Evolutionary conservation across 1,140 invertebrate genomes (phyloP).

Genomic region (Pogonomyrmex californicus): DNA sequence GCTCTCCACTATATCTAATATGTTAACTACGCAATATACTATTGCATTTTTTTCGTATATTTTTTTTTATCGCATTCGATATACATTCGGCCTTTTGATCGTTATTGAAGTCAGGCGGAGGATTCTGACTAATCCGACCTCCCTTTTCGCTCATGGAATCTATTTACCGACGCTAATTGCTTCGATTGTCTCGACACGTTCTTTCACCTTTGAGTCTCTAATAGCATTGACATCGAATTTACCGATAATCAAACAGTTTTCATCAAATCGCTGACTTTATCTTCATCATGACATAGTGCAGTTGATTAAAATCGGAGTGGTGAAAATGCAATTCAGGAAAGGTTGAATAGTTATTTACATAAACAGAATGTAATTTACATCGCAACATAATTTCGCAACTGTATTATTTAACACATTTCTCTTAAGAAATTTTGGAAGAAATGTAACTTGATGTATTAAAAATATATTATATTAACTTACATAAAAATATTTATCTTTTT

Average conservation of each 20-base stretch:
- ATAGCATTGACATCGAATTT: constrained; percentile 39
- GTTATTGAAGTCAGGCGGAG: not conserved
- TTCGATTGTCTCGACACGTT: constrained; percentile 72
- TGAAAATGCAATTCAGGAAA: constrained; percentile 25
- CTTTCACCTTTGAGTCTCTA: constrained; percentile 31
- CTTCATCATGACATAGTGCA: not conserved
- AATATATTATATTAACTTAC: not conserved
- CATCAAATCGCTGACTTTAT: constrained; percentile 28
- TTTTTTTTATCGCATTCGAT: constrained; percentile 2
- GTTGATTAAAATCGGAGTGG: constrained; percentile 39
- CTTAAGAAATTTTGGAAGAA: not conserved
- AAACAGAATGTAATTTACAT: constrained; percentile 6
- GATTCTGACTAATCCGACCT: constrained; percentile 46
- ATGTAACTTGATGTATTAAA: not conserved
- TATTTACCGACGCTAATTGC: constrained; percentile 75
- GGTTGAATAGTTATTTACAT: not conserved
- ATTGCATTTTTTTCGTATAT: not conserved
- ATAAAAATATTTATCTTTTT: not conserved
- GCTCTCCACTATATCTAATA: not conserved
- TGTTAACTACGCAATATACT: constrained; percentile 18
- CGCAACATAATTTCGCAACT: not conserved
- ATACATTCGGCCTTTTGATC: constrained; percentile 21
- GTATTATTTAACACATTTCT: not conserved
- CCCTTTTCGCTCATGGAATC: constrained; percentile 44
- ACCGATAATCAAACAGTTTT: constrained; percentile 60